These are phyloP conservation scores for Pipra filicauda DNA, from an alignment of 2,113 vertebrate genomes.

Conservation along the genomic window DNA sequence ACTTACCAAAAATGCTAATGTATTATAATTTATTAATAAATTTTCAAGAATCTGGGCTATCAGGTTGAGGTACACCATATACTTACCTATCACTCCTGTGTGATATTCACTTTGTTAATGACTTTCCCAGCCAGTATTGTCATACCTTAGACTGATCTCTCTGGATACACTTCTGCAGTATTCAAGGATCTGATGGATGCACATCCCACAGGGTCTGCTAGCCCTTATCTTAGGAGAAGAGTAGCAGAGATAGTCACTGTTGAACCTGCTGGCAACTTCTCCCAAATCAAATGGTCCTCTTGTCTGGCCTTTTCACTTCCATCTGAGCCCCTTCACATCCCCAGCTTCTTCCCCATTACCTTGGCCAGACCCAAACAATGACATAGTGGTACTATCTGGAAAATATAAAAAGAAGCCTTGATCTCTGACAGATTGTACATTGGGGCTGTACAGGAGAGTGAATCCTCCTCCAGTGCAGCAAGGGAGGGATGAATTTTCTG, in stretches of 20 bases:
- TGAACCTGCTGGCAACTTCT: background rate
- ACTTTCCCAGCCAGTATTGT: background rate
- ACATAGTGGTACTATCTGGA: background rate
- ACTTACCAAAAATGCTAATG: background rate
- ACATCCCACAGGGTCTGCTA: background rate
- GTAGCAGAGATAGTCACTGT: background rate
- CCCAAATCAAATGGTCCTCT: background rate
- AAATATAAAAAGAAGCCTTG: background rate
- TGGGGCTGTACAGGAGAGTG: fast-evolving
- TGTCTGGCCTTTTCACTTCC: background rate
- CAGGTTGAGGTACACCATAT: fast-evolving
- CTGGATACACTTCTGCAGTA: background rate
- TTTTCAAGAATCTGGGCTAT: background rate
- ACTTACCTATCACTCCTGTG: background rate
- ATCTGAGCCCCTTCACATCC: background rate
- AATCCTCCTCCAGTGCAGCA: fast-evolving
- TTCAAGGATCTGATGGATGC: background rate
- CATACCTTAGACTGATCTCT: background rate
- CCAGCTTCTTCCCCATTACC: fast-evolving
- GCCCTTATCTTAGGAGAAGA: background rate
- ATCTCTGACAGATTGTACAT: background rate
- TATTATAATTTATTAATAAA: background rate
- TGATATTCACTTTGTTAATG: background rate
- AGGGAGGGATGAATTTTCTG: background rate
- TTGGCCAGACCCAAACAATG: background rate